phyloP scores from a whole-genome alignment of 2,797 vertebrate genomes.

The Acanthurus leucopareius region DNA sequence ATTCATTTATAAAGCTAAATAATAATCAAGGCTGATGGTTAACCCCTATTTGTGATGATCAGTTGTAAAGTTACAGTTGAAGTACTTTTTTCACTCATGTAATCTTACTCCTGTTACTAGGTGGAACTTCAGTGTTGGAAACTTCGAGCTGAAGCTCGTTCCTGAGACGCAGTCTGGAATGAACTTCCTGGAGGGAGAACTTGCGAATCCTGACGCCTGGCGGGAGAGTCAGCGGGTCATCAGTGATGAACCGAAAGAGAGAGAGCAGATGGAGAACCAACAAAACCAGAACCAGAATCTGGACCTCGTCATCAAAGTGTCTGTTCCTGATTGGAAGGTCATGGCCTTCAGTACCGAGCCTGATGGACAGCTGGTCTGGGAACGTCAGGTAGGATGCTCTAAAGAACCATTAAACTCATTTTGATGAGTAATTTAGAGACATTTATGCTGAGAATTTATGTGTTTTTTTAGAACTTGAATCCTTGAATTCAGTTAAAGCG shows the following conservation, averaged over 20 bases:
- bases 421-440: neutral
- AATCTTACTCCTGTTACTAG: conserved; percentile 72
- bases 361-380: conserved; percentile 94
- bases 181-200: conserved; percentile 92
- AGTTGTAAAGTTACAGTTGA: neutral
- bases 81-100: neutral
- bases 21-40: neutral
- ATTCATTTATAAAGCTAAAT: neutral
- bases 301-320: conserved; percentile 96
- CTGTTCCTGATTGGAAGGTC: conserved; percentile 97
- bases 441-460: neutral
- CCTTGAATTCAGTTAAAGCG: neutral
- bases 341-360: conserved; percentile 93
- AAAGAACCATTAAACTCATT: neutral
- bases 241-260: conserved; percentile 83
- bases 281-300: conserved; percentile 78
- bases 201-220: conserved; percentile 55
- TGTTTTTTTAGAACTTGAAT: neutral
- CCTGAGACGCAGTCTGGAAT: conserved; percentile 89
- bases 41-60: neutral
- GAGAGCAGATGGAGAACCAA: conserved; percentile 77
- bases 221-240: conserved; percentile 87
- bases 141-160: conserved; percentile 94
- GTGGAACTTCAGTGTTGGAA: conserved; percentile 99
- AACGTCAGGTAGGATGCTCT: conserved; percentile 90